Evolutionary conservation across 2,797 vertebrate species (phyloP).

Genomic region (Gymnothorax javanicus): DNA sequence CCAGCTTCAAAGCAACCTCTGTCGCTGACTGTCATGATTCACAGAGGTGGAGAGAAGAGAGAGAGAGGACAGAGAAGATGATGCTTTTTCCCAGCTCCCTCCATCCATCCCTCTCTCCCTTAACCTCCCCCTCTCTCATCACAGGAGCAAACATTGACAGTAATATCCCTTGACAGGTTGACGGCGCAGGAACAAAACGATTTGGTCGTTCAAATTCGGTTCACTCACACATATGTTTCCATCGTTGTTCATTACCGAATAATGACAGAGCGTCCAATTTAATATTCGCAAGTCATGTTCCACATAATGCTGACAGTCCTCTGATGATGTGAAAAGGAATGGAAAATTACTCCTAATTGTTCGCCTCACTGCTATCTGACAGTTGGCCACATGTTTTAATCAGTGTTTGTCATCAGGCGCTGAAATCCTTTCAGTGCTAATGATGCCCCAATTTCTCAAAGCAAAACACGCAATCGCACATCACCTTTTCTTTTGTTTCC

Average conservation of each 20-base stretch:
- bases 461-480: background rate
- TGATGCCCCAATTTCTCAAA: background rate
- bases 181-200: background rate
- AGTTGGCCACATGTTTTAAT: conserved; percentile 12
- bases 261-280: background rate
- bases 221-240: background rate
- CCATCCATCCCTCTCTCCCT: background rate
- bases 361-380: background rate
- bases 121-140: background rate
- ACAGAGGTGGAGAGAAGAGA: background rate
- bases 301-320: background rate
- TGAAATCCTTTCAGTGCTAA: background rate
- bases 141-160: background rate
- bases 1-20: conserved; percentile 9
- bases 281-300: conserved; percentile 1
- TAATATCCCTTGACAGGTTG: background rate
- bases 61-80: background rate
- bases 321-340: background rate
- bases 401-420: background rate
- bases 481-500: background rate
- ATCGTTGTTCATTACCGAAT: conserved; percentile 12
- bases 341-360: background rate
- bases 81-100: background rate
- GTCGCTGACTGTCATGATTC: background rate
- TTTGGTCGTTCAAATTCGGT: background rate